These are phyloP conservation scores for Monopterus albus DNA, from an alignment of 2,113 vertebrate species.

Conservation along the genomic window DNA sequence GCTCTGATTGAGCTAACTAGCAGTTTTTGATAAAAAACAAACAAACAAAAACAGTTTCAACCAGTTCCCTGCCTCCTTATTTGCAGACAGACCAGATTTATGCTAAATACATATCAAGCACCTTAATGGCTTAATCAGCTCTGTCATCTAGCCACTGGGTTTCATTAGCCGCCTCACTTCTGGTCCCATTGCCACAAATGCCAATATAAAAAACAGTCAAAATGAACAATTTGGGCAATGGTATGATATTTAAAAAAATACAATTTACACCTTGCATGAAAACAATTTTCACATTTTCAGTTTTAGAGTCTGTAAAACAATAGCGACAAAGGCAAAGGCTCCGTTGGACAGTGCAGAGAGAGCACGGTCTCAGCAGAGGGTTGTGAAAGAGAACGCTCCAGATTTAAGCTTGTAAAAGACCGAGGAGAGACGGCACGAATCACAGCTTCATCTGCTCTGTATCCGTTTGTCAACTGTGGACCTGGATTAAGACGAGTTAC, in stretches of 20 bases:
- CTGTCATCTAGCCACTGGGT: slow-evolving; percentile 65
- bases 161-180: slow-evolving; percentile 60
- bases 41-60: slow-evolving; percentile 62
- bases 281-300: slow-evolving; percentile 29
- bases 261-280: slow-evolving; percentile 26
- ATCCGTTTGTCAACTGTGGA: slow-evolving; percentile 54
- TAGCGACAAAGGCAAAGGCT: slow-evolving; percentile 43
- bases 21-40: slow-evolving; percentile 66
- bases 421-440: slow-evolving; percentile 42
- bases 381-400: slow-evolving; percentile 39
- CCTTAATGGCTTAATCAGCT: slow-evolving; percentile 74
- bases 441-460: slow-evolving; percentile 56
- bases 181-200: slow-evolving; percentile 24
- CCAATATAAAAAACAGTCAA: slow-evolving; percentile 19
- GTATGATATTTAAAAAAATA: background rate
- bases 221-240: slow-evolving; percentile 11
- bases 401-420: slow-evolving; percentile 55
- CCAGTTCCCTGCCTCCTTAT: slow-evolving; percentile 54
- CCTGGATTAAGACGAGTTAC: slow-evolving; percentile 68
- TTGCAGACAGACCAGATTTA: slow-evolving; percentile 72
- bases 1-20: slow-evolving; percentile 76
- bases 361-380: slow-evolving; percentile 52
- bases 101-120: slow-evolving; percentile 71
- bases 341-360: slow-evolving; percentile 47
- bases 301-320: slow-evolving; percentile 44